These are phyloP conservation scores for Arremon brunneinucha DNA, from an alignment of 2,797 vertebrate species.

Conservation along the genomic window DNA sequence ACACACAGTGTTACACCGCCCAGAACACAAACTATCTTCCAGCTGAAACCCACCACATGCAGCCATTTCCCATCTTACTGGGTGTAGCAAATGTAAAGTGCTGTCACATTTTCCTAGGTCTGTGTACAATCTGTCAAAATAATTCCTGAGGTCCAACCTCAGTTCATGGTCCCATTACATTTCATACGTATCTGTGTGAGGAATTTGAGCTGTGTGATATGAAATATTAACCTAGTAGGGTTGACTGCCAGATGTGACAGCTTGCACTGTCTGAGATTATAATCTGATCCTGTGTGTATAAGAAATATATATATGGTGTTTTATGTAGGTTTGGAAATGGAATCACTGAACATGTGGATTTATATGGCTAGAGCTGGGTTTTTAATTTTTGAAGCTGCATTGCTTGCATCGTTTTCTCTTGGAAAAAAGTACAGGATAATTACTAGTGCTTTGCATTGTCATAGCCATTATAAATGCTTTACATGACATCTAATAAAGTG, in stretches of 20 bases:
- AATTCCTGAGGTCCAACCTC: constrained; percentile 20
- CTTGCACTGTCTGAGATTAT: constrained; percentile 37
- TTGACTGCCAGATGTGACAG: constrained; percentile 46
- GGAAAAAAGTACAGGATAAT: neutral
- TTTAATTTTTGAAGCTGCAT: constrained; percentile 7
- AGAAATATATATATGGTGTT: constrained; percentile 5
- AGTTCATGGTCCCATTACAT: neutral
- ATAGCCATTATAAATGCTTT: constrained; percentile 33
- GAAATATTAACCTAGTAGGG: constrained; percentile 21
- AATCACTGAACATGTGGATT: constrained; percentile 15
- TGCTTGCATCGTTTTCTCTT: neutral
- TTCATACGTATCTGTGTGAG: neutral
- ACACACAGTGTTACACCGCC: neutral
- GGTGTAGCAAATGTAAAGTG: neutral
- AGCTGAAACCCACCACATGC: neutral
- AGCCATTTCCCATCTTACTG: neutral
- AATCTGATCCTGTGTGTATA: constrained; percentile 14
- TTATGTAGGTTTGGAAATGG: constrained; percentile 12
- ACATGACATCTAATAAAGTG: constrained; percentile 45
- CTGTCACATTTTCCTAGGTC: constrained; percentile 18
- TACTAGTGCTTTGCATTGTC: constrained; percentile 20
- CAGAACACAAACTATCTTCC: neutral
- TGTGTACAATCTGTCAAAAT: constrained; percentile 50
- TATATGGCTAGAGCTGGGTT: neutral
- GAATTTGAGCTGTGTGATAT: constrained; percentile 14